Evolutionary conservation across 35 echinoderm and acorn worm genomes (phyloP).

Genomic region (Eucidaris tribuloides): DNA sequence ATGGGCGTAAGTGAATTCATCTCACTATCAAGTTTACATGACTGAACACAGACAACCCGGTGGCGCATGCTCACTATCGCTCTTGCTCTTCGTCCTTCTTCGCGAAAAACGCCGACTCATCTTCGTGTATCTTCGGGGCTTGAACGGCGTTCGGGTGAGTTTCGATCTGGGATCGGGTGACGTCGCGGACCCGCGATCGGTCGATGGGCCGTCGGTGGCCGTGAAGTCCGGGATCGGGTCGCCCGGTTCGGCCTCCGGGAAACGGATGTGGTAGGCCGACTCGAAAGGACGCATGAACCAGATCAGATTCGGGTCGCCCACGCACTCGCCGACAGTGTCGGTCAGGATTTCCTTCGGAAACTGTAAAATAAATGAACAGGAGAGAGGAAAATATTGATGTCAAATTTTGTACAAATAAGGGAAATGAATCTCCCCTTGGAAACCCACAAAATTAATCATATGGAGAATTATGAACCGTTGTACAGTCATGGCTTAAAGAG

Average conservation of each 20-base stretch:
- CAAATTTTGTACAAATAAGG: no score
- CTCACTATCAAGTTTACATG: no score
- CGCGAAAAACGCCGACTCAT: background rate
- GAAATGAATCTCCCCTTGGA: no score
- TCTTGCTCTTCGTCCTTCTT: no score
- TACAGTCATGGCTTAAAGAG: no score
- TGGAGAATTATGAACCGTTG: no score
- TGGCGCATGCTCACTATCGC: no score
- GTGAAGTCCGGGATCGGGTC: background rate
- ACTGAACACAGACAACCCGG: no score
- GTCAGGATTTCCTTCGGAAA: background rate
- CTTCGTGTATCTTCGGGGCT: conserved; percentile 53
- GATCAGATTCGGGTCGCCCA: conserved; percentile 62
- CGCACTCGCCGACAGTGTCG: conserved; percentile 13
- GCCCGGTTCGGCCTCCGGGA: conserved; percentile 7
- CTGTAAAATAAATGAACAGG: background rate
- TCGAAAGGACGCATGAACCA: conserved; percentile 80
- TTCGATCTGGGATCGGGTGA: background rate
- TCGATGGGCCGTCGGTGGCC: background rate
- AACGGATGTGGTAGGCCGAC: conserved; percentile 41
- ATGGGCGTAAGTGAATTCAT: no score
- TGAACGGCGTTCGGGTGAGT: conserved; percentile 35
- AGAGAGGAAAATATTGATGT: no score
- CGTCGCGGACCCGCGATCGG: background rate
- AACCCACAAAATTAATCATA: no score